A percentile compares a stretch with the other conserved stretches of the same genome.
These are phyloP conservation scores for Leptinotarsa lineolata DNA, from an alignment of 1,140 invertebrate genomes.

Conservation along the genomic window DNA sequence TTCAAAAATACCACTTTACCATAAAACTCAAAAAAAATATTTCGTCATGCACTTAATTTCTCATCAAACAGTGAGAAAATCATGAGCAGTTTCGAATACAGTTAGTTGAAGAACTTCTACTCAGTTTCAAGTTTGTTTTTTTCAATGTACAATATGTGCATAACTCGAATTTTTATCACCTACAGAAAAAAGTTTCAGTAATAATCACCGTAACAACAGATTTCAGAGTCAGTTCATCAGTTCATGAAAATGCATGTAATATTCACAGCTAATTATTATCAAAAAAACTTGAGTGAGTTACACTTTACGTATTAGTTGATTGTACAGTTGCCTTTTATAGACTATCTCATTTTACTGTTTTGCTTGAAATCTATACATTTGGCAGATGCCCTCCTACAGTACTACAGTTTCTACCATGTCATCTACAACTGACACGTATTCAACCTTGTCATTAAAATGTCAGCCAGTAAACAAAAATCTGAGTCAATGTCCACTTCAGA, in stretches of 20 bases:
- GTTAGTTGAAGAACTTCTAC: no score
- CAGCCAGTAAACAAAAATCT: not conserved
- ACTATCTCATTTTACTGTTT: not conserved
- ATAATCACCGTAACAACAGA: not conserved
- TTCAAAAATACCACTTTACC: no score
- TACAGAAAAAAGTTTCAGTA: no score
- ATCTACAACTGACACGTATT: not conserved
- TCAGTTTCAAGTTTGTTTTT: no score
- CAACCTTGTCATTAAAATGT: not conserved
- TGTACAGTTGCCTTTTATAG: constrained; percentile 9
- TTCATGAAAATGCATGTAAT: no score
- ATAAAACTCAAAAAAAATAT: no score
- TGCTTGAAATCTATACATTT: not conserved
- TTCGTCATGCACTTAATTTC: no score
- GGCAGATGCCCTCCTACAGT: constrained; percentile 1
- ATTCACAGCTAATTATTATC: not conserved
- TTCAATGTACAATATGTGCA: no score
- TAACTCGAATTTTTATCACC: no score
- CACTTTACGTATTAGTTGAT: constrained; percentile 12
- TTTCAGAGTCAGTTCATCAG: not conserved
- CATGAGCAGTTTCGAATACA: no score
- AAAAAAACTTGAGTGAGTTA: not conserved
- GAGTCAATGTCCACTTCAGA: not conserved
- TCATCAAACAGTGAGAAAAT: no score
- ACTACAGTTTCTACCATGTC: constrained; percentile 1